These are phyloP conservation scores for Aurelia aurita complex sp. Pacific DNA, from an alignment of 30 jellyfish, hydroid and myxozoan genomes.

Conservation along the genomic window DNA sequence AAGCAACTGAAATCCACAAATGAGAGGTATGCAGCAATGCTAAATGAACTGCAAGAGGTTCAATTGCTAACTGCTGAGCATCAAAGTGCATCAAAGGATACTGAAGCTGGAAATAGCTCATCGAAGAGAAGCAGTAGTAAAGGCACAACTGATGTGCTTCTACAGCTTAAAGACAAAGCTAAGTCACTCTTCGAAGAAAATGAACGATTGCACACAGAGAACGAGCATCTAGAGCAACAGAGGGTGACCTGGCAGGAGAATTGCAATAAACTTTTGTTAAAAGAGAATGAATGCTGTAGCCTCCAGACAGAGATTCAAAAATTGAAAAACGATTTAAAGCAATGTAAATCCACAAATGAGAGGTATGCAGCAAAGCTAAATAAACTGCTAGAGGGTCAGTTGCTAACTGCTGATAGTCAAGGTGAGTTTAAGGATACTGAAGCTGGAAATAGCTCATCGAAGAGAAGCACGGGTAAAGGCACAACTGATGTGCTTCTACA, in stretches of 20 bases:
- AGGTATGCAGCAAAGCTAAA: not conserved
- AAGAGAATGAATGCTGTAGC: not conserved
- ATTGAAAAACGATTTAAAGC: not conserved
- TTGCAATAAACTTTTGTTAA: not conserved
- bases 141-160: not conserved
- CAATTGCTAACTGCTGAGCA: not conserved
- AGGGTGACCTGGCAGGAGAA: not conserved
- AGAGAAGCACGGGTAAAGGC: not conserved
- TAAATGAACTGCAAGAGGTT: not conserved
- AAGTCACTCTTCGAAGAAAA: not conserved
- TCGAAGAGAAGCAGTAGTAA: not conserved
- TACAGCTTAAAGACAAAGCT: not conserved
- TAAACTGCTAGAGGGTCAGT: not conserved
- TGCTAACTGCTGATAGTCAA: not conserved
- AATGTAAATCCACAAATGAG: not conserved
- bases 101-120: not conserved
- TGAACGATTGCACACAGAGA: slow-evolving; percentile 8
- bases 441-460: not conserved
- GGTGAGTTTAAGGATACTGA: not conserved
- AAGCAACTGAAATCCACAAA: not conserved
- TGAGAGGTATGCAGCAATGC: not conserved
- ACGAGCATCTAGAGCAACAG: too few species aligned
- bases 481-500: not conserved
- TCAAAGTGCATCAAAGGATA: not conserved
- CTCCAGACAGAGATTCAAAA: not conserved